Evolutionary conservation across 2,888 invertebrate species (phyloP).

Genomic region (Eupsilia transversa): DNA sequence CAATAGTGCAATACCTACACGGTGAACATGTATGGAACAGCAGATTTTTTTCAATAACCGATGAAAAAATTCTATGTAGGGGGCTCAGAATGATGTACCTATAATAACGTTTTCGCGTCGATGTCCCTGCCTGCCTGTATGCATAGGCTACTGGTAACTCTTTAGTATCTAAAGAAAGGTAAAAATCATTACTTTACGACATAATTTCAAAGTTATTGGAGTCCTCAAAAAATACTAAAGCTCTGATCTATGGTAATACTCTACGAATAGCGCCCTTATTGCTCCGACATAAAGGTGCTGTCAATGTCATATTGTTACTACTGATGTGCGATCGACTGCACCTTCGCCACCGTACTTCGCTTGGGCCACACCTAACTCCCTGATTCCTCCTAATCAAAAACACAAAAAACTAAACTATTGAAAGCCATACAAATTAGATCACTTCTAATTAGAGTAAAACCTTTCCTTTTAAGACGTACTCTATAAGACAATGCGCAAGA

Average conservation of each 20-base stretch:
- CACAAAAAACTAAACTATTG: constrained; percentile 13
- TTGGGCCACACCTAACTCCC: neutral
- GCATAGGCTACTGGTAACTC: neutral
- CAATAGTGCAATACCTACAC: too few relatives aligned
- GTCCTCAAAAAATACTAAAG: neutral
- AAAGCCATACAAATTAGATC: constrained; percentile 64
- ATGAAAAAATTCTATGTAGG: too few relatives aligned
- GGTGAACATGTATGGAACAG: too few relatives aligned
- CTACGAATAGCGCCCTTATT: neutral
- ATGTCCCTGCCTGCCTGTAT: too few relatives aligned
- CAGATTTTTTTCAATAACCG: too few relatives aligned
- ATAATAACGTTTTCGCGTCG: too few relatives aligned
- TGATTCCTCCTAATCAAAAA: neutral
- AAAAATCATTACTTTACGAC: neutral
- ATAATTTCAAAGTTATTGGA: neutral
- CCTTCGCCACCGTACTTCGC: neutral
- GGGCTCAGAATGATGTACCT: too few relatives aligned
- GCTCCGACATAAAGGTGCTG: neutral
- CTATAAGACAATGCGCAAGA: constrained; percentile 71
- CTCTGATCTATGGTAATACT: neutral
- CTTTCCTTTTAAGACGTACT: constrained; percentile 57
- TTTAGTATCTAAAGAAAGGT: neutral
- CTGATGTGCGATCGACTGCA: neutral
- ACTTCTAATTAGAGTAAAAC: constrained; percentile 69
- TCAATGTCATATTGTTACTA: too few relatives aligned